These are phyloP conservation scores for Nymphalis c-album DNA, from an alignment of 2,888 invertebrate genomes.

Conservation along the genomic window DNA sequence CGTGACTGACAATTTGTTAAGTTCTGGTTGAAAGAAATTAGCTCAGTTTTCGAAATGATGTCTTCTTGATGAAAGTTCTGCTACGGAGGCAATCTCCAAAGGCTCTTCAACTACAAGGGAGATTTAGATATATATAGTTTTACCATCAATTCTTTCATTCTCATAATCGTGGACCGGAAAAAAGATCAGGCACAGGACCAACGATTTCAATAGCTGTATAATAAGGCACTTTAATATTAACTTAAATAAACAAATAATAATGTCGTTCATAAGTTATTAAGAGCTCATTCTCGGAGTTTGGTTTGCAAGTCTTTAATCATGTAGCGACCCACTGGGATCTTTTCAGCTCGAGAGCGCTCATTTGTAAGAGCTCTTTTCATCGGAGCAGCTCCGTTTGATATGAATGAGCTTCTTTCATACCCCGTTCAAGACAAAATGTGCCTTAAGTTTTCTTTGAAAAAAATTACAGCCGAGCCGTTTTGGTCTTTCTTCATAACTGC, in stretches of 20 bases:
- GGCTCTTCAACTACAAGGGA: too few species aligned
- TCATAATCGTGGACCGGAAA: too few species aligned
- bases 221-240: too few species aligned
- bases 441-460: conserved; percentile 10
- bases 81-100: too few species aligned
- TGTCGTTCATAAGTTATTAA: not conserved
- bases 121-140: too few species aligned
- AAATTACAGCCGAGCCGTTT: not conserved
- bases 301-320: conserved; percentile 13
- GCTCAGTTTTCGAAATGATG: too few species aligned
- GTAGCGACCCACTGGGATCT: conserved; percentile 6
- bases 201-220: too few species aligned
- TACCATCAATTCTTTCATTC: too few species aligned
- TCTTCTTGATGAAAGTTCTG: too few species aligned
- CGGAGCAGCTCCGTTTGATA: conserved; percentile 14
- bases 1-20: too few species aligned
- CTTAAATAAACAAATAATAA: not conserved
- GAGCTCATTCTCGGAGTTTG: conserved; percentile 15
- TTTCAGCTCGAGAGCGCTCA: conserved; percentile 24
- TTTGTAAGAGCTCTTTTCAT: conserved; percentile 20
- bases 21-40: too few species aligned
- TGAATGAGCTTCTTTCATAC: conserved; percentile 28
- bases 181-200: too few species aligned
- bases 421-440: conserved; percentile 1
- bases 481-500: not conserved